Evolutionary conservation across 1,140 invertebrate species (phyloP), one percentile per base, ranked within the genome.

Genomic region (Drosophila hydei): DNA sequence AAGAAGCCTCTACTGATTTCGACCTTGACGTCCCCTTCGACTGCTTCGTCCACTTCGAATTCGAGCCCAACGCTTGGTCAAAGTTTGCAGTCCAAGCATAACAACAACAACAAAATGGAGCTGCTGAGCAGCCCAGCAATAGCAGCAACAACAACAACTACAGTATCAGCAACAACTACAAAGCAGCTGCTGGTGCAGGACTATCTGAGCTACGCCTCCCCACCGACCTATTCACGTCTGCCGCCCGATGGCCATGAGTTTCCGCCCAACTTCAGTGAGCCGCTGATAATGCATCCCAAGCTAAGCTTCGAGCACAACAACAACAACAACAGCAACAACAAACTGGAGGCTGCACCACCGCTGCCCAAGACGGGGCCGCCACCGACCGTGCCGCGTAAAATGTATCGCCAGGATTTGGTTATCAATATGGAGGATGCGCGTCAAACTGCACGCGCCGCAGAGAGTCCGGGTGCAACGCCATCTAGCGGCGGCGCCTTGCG

Each of bases 181-280:
- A 83, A 87, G 27, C 90, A 90, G 47, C 38, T 91, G 72, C 68
- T 90, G 59, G 80, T 87, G 21, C 89, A 84, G 73, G 90, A 91
- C 59, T 91, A 91, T 36, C 59, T 91, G 16, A 90, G 83, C 68
- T 88, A 88, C 78, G 83, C 83, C 62, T 79, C 90, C 21, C 90
- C 90, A 27, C 90, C 90, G 16, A 92, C 93, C 16, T 93, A 93
- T 79, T 95, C 95, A 23, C 94, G 96, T 72, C 94, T 96, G 80
- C 96, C 96, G 67, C 96, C 96, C 48, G 96, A 97, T 92, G 96
- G 96, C 75, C 95, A 97, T 90, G 96, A 97, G 90, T 97, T 97
- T 92, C 96, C 96, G 60, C 93, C 95, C 23, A 95, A 95, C 77
- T 95, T 94, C 63, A 93, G 95, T 68, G 95, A 96, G 91, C 94